phyloP scores from a whole-genome alignment of 2,888 invertebrate species.

The Dendrolimus houi region DNA sequence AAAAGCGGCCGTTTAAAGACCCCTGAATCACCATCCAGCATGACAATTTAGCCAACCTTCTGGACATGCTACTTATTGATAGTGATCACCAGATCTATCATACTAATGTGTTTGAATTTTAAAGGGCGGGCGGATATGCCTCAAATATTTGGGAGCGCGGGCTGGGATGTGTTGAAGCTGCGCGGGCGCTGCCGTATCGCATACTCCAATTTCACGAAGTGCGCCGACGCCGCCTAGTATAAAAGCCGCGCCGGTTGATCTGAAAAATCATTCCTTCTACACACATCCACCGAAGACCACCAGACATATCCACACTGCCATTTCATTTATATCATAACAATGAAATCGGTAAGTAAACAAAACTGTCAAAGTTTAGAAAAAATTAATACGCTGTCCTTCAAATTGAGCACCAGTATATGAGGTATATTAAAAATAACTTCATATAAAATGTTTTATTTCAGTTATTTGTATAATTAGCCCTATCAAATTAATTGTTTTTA shows the following conservation, averaged over 20 bases:
- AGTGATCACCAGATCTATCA: too few relatives aligned
- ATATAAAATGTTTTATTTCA: too few relatives aligned
- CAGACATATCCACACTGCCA: conserved; percentile 25
- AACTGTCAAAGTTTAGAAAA: too few relatives aligned
- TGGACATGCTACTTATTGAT: too few relatives aligned
- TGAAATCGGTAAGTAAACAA: conserved; percentile 64
- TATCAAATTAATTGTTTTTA: too few relatives aligned
- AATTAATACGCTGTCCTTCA: too few relatives aligned
- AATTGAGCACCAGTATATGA: too few relatives aligned
- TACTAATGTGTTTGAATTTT: background rate
- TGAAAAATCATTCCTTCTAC: conserved; percentile 70
- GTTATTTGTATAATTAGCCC: too few relatives aligned
- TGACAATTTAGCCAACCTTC: too few relatives aligned
- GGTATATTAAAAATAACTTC: too few relatives aligned
- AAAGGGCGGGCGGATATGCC: background rate
- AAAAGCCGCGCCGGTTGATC: conserved; percentile 55
- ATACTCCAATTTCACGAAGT: conserved; percentile 66
- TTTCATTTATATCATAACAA: conserved; percentile 29
- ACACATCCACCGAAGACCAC: conserved; percentile 61
- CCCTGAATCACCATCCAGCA: too few relatives aligned
- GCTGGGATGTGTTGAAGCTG: conserved; percentile 13
- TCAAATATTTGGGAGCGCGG: background rate
- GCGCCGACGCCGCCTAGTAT: conserved; percentile 47
- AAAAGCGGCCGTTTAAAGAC: too few relatives aligned
- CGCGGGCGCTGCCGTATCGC: conserved; percentile 23